Evolutionary conservation across 2,888 invertebrate genomes (phyloP), one percentile per base, ranked within the genome.

Genomic region (Rhagonycha lutea): DNA sequence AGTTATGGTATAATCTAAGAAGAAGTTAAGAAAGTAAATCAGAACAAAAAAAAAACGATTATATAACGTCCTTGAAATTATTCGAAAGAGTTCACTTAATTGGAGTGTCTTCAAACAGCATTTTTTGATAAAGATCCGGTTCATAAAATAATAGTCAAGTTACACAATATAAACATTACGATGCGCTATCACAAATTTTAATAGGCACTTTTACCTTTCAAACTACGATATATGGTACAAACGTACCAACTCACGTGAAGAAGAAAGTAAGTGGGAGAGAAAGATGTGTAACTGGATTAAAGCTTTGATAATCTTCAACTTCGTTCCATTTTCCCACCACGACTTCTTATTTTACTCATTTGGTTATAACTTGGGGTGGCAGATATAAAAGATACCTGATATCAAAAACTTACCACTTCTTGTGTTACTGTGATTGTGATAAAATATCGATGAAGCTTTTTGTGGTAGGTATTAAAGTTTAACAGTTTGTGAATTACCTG

Each of bases 311-410:
- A 74, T 77, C 77, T 77, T 77, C 77, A 74, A 76, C 68, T 74
- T 73, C 68, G 74, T 76, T 69, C 77, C 62, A 76, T 68, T 74
- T 74, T 74, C 74, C 72, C 74, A 69, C 77, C 72, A 70, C 67
- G 14, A 23, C 28, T 8, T 18, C 14, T 26, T 26, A 18, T 23
- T 62, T n/a, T 24, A 11, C 10, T 65, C 61, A 32, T 32, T 65
- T 70, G 68, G 70, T 28, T 70, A 70, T 8, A 23, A 14, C 32
- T 11, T 60, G 77, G 72, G 77, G 74, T 69, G 77, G 74, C 24
- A 29, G 68, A 69, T 77, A 76, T 76, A 76, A 70, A 76, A 73
- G 70, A 14, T 24, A 62, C 18, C 62, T 67, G 29, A 68, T 60
- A 18, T 47, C 14, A 18, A 24, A 62, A 70, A 29, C 32, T n/a